Evolutionary conservation across 2,113 vertebrate genomes (phyloP).

Genomic region (Chaetura pelagica): DNA sequence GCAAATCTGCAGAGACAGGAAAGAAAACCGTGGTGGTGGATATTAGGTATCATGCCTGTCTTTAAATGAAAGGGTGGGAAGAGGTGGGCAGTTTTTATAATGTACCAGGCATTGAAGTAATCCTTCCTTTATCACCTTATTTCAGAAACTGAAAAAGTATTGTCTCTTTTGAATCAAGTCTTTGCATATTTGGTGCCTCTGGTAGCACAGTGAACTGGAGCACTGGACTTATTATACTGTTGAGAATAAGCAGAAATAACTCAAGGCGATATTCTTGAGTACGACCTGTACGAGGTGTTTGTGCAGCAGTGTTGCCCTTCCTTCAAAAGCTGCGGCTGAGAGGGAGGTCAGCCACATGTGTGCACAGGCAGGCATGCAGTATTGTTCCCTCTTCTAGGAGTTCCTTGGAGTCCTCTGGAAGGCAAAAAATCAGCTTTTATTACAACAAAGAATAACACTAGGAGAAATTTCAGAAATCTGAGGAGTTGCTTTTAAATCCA

Average conservation of each 20-base stretch:
- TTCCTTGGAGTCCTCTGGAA: background rate
- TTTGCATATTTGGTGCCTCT: background rate
- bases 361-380: fast-evolving
- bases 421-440: background rate
- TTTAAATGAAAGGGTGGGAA: background rate
- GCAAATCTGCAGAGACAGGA: background rate
- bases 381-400: background rate
- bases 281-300: background rate
- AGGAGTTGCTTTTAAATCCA: background rate
- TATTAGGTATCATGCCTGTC: background rate
- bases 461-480: background rate
- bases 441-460: background rate
- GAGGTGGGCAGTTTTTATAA: background rate
- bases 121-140: background rate
- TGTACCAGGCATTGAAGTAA: background rate
- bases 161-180: background rate
- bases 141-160: background rate
- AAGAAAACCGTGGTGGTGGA: background rate
- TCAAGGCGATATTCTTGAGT: background rate
- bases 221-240: background rate
- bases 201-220: background rate
- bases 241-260: background rate
- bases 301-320: no score
- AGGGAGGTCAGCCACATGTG: background rate
- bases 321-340: background rate